These are phyloP conservation scores for Centruroides vittatus DNA, from an alignment of 1,140 invertebrate species.

Conservation along the genomic window DNA sequence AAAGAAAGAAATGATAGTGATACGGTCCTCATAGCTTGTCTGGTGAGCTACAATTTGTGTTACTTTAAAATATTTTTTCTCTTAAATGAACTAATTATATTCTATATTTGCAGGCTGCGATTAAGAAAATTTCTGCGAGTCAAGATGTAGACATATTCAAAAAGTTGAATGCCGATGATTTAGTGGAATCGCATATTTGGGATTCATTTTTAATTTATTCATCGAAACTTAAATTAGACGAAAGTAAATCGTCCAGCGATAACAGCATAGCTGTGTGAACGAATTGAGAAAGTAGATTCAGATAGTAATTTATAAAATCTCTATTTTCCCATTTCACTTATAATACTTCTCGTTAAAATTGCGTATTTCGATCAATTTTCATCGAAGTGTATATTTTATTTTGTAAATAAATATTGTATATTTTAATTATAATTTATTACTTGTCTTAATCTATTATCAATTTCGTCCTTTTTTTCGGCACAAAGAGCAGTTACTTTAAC, in stretches of 20 bases:
- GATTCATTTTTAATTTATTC: constrained; percentile 55
- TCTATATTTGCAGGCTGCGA: constrained; percentile 41
- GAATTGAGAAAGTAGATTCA: constrained; percentile 33
- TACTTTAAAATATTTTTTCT: too few relatives aligned
- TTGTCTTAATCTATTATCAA: too few relatives aligned
- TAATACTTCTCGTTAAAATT: too few relatives aligned
- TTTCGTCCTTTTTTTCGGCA: too few relatives aligned
- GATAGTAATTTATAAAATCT: too few relatives aligned
- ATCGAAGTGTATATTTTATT: too few relatives aligned
- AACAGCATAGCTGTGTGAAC: constrained; percentile 28
- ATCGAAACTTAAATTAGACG: constrained; percentile 25
- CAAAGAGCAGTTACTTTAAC: too few relatives aligned
- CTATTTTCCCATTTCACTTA: too few relatives aligned
- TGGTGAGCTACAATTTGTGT: constrained; percentile 40
- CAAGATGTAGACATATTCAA: constrained; percentile 36
- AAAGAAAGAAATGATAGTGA: constrained; percentile 52
- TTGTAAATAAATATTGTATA: too few relatives aligned
- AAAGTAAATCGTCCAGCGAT: too few relatives aligned
- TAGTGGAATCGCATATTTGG: constrained; percentile 47
- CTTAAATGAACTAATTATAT: constrained; percentile 1
- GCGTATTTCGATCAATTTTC: too few relatives aligned
- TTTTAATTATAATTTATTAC: too few relatives aligned
- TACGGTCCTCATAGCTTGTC: constrained; percentile 53
- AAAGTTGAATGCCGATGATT: constrained; percentile 38
- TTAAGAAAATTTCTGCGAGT: constrained; percentile 45